Evolutionary conservation across 2,888 invertebrate species (phyloP).

Genomic region (Myopa testacea): DNA sequence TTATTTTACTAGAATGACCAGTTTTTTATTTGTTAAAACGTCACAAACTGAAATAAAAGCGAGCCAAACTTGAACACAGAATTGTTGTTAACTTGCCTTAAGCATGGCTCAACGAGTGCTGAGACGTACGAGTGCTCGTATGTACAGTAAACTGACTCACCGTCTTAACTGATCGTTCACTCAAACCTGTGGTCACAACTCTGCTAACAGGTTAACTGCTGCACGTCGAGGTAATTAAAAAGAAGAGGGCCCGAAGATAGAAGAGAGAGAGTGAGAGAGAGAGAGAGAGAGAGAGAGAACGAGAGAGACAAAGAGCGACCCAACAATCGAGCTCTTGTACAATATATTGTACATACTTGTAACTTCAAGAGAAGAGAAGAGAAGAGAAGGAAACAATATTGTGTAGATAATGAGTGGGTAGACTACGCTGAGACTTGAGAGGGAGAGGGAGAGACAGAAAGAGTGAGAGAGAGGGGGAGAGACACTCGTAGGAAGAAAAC

Average conservation of each 20-base stretch:
- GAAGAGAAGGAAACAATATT: no score
- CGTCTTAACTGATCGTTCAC: slow-evolving; percentile 33
- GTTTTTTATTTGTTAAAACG: no score
- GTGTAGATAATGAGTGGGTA: neutral
- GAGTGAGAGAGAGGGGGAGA: slow-evolving; percentile 1
- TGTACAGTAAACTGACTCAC: slow-evolving; percentile 21
- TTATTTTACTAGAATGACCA: no score
- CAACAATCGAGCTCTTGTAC: neutral
- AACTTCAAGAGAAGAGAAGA: neutral
- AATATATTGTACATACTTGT: no score
- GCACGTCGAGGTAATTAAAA: neutral
- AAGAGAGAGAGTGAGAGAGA: neutral
- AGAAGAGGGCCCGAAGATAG: neutral
- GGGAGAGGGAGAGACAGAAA: neutral
- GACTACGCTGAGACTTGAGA: no score
- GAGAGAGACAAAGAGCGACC: slow-evolving; percentile 8
- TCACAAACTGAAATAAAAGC: no score
- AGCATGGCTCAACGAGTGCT: slow-evolving; percentile 4
- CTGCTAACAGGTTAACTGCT: neutral
- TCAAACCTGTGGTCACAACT: neutral
- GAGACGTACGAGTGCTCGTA: neutral
- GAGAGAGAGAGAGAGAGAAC: neutral
- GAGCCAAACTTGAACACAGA: no score
- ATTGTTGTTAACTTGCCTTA: no score
- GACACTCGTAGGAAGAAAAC: neutral